A percentile compares a stretch with the other conserved stretches of the same genome.
Evolutionary conservation across 2,113 vertebrate species (phyloP).

Genomic region (Actinemys pallida): DNA sequence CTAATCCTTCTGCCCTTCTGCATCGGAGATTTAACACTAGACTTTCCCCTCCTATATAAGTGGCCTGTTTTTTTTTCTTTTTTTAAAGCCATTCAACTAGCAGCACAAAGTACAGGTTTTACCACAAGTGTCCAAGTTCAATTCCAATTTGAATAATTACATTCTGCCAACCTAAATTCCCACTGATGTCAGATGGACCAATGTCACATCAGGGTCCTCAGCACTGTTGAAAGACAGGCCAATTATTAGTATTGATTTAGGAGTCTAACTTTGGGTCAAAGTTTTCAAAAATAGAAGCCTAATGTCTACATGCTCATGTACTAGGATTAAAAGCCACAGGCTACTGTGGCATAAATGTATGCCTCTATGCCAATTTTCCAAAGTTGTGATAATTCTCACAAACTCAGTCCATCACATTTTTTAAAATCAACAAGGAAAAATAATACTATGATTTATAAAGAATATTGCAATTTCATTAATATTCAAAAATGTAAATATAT

Average conservation of each 20-base stretch:
- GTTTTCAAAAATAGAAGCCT: too few species aligned
- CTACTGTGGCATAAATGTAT: not conserved
- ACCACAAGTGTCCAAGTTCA: too few species aligned
- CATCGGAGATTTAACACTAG: not conserved
- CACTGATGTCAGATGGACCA: not conserved
- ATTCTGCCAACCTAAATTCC: too few species aligned
- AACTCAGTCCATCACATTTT: not conserved
- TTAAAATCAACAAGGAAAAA: not conserved
- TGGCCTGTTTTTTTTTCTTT: not conserved
- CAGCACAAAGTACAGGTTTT: too few species aligned
- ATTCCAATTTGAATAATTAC: too few species aligned
- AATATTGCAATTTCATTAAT: not conserved
- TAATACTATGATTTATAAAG: rapidly evolving
- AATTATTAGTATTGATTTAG: rapidly evolving
- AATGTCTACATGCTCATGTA: not conserved
- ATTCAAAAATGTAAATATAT: not conserved
- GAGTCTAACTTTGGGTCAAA: not conserved
- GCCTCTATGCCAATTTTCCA: not conserved
- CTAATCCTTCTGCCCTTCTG: not conserved
- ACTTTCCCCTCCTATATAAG: not conserved
- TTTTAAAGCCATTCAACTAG: not conserved
- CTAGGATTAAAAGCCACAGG: rapidly evolving
- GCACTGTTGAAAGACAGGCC: not conserved
- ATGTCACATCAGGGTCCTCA: not conserved
- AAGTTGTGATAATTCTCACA: not conserved